A percentile compares a stretch with the other conserved stretches of the same genome.
Evolutionary conservation across 1,140 invertebrate genomes (phyloP).

Genomic region (Coboldia fuscipes): DNA sequence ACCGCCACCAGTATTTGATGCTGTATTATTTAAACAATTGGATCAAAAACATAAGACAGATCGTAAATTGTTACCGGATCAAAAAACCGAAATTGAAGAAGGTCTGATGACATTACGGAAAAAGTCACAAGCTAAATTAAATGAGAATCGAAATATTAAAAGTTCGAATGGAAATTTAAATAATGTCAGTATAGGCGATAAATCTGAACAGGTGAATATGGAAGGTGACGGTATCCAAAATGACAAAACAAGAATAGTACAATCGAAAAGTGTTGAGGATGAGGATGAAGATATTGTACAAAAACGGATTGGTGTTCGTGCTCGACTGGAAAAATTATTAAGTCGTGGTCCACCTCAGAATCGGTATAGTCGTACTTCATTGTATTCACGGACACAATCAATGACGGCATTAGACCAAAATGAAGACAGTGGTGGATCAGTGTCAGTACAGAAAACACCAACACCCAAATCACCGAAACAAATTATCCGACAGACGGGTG

Average conservation of each 20-base stretch:
- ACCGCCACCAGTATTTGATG: constrained; percentile 19
- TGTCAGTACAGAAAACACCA: not conserved
- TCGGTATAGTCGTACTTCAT: too few species aligned
- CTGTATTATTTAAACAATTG: constrained; percentile 18
- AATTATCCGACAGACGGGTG: not conserved
- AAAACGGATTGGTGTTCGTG: too few species aligned
- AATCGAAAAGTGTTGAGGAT: too few species aligned
- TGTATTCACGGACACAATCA: not conserved
- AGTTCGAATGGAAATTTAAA: not conserved
- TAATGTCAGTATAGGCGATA: too few species aligned
- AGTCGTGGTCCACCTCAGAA: too few species aligned
- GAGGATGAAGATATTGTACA: too few species aligned
- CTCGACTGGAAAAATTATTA: too few species aligned
- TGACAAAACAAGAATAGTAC: too few species aligned
- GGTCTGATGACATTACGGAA: not conserved
- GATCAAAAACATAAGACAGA: not conserved
- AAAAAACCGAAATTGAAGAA: not conserved
- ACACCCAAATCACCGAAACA: not conserved
- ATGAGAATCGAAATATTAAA: not conserved
- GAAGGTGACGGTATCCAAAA: too few species aligned
- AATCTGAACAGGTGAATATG: too few species aligned
- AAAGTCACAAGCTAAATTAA: not conserved
- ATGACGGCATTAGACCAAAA: not conserved
- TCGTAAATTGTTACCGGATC: not conserved
- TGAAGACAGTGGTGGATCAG: not conserved